Conservation (phyloP, 1,140 invertebrate genomes). For the Metopolophium dirhodum region DNA sequence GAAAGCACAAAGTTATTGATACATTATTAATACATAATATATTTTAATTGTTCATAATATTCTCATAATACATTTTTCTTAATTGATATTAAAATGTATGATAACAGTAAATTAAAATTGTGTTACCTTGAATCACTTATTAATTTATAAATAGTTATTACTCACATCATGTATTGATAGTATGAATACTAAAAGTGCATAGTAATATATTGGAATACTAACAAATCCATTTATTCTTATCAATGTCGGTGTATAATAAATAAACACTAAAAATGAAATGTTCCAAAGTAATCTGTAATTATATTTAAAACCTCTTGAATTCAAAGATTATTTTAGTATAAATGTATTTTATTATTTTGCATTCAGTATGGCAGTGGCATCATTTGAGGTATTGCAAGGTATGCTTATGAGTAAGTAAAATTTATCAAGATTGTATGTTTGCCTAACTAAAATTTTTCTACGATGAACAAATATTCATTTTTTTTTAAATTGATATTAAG, state of each 20-base stretch:
- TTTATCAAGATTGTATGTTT: too few species aligned
- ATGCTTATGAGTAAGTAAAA: too few species aligned
- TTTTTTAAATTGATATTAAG: too few species aligned
- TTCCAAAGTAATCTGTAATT: constrained; percentile 27
- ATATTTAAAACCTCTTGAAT: neutral
- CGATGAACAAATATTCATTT: too few species aligned
- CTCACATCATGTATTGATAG: neutral
- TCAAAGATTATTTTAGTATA: too few species aligned
- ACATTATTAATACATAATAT: neutral
- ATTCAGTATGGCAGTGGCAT: too few species aligned
- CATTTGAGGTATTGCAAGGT: too few species aligned
- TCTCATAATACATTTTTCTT: too few species aligned
- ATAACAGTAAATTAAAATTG: neutral
- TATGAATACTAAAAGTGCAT: neutral
- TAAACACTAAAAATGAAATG: neutral
- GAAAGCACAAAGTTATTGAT: neutral
- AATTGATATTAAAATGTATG: neutral
- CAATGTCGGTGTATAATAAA: constrained; percentile 8
- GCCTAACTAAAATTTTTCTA: too few species aligned
- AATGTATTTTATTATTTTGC: too few species aligned
- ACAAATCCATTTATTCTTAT: neutral
- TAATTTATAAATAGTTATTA: neutral
- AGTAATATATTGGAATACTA: constrained; percentile 21
- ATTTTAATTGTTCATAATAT: too few species aligned
- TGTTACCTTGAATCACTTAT: neutral